phyloP scores from a whole-genome alignment of 1,140 invertebrate species.

The Triops cancriformis region DNA sequence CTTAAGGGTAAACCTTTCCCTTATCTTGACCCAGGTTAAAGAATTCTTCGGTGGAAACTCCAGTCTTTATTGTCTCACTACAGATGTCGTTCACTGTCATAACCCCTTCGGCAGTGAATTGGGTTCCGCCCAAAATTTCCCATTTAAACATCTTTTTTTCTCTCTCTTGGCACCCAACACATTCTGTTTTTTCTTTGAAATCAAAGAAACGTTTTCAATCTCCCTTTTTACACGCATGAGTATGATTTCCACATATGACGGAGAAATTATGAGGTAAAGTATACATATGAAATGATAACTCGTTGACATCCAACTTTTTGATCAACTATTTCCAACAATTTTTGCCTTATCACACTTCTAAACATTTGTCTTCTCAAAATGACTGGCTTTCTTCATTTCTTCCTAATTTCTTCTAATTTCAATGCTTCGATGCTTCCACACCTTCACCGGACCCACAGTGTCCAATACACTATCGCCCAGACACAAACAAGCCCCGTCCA shows the following conservation, averaged over 20 bases:
- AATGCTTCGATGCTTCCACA: neutral
- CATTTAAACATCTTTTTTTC: neutral
- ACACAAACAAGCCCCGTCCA: neutral
- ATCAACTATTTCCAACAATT: no score
- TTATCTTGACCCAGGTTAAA: no score
- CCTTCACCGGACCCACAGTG: neutral
- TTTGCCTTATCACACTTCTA: no score
- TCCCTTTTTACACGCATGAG: neutral
- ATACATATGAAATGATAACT: neutral
- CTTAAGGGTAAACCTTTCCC: no score
- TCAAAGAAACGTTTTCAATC: neutral
- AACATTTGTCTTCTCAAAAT: neutral
- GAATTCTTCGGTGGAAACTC: neutral
- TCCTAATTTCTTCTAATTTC: neutral
- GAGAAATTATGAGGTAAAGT: neutral
- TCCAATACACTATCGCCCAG: slow-evolving; percentile 19
- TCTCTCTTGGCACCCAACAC: neutral
- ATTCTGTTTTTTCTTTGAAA: neutral
- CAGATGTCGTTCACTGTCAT: neutral
- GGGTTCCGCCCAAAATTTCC: neutral
- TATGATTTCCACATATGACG: neutral
- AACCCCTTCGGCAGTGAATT: neutral
- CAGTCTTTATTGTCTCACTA: neutral
- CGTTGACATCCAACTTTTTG: no score
- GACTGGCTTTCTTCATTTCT: no score